Conservation (phyloP, 1,140 invertebrate genomes). For the Microvelia longipes region DNA sequence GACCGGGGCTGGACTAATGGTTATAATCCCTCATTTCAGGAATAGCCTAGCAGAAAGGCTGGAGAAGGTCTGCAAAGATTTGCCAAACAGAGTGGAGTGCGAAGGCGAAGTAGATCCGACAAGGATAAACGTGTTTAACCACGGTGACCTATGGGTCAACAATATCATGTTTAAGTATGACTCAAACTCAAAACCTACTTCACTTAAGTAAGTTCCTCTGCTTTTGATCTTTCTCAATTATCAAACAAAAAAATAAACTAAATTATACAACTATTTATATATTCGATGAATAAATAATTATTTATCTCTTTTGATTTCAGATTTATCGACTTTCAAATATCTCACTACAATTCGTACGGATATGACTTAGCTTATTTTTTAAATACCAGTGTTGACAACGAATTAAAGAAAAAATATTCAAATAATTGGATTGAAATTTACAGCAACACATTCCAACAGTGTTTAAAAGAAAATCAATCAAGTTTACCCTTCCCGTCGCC, state of each 20-base stretch:
- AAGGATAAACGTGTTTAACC: conserved; percentile 28
- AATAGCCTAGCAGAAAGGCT: neutral
- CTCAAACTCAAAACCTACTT: conserved; percentile 4
- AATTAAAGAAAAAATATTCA: neutral
- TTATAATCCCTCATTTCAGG: too few relatives aligned
- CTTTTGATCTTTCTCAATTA: too few relatives aligned
- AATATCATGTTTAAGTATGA: conserved; percentile 34
- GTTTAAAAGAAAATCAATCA: neutral
- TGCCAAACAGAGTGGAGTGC: neutral
- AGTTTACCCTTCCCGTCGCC: neutral
- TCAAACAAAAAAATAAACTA: neutral
- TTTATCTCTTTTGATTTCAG: conserved; percentile 9
- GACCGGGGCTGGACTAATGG: too few relatives aligned
- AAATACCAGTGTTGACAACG: neutral
- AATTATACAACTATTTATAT: too few relatives aligned
- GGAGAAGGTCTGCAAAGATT: neutral
- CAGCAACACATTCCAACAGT: neutral
- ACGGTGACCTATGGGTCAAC: conserved; percentile 39
- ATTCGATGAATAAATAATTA: too few relatives aligned
- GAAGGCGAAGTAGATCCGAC: neutral
- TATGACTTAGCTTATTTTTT: conserved; percentile 12
- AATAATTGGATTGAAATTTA: neutral
- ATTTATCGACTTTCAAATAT: conserved; percentile 15
- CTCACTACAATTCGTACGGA: conserved; percentile 12
- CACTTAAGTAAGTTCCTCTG: conserved; percentile 13